Percentiles rank a stretch among this genome's conserved stretches.
Evolutionary conservation across 2,888 invertebrate genomes (phyloP).

Genomic region (Artemia sinica): DNA sequence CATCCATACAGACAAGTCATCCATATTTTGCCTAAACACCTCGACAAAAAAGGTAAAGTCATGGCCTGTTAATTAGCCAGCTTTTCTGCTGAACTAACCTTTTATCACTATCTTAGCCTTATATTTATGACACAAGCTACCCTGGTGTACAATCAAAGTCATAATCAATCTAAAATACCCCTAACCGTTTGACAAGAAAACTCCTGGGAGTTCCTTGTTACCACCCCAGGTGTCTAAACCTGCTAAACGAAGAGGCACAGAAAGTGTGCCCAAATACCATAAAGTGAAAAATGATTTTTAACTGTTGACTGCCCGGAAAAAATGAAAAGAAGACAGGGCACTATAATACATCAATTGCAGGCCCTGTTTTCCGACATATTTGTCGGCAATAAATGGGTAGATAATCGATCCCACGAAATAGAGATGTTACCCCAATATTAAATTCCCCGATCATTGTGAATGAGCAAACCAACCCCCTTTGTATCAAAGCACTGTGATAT

Average conservation of each 20-base stretch:
- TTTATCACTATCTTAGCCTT: no score
- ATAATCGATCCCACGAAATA: conserved; percentile 4
- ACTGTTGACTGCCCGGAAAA: neutral
- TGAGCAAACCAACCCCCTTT: conserved; percentile 8
- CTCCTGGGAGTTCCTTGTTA: conserved; percentile 14
- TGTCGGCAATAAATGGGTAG: conserved; percentile 6
- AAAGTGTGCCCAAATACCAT: conserved; percentile 11
- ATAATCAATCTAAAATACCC: neutral
- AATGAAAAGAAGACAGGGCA: neutral
- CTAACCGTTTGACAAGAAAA: neutral
- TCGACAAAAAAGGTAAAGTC: no score
- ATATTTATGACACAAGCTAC: no score
- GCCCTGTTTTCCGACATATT: conserved; percentile 13
- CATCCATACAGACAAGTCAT: no score
- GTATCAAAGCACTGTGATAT: conserved; percentile 10
- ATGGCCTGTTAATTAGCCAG: no score
- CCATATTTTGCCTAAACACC: no score
- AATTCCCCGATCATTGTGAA: conserved; percentile 1
- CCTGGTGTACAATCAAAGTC: no score
- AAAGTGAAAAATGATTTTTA: conserved; percentile 12
- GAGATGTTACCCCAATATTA: conserved; percentile 1
- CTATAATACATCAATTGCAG: neutral
- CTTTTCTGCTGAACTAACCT: no score
- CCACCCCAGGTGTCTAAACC: conserved; percentile 13
- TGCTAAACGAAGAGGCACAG: neutral